A percentile compares a stretch with the other conserved stretches of the same genome.
phyloP scores from a whole-genome alignment of 2,113 vertebrate genomes.

The Paramormyrops kingsleyae region DNA sequence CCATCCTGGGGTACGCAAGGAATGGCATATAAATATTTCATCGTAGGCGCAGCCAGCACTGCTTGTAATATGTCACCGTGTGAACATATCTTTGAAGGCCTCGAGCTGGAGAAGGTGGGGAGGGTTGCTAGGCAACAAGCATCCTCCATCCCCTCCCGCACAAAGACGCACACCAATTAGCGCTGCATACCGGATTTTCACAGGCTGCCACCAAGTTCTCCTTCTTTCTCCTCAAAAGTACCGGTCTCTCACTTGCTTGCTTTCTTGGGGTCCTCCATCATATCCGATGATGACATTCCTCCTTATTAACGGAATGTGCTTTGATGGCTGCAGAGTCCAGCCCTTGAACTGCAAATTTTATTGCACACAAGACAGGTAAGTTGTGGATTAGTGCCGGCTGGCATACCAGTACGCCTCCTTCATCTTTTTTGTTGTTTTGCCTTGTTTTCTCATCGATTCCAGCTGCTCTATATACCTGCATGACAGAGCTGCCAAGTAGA shows the following conservation, averaged over 20 bases:
- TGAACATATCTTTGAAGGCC: conserved; percentile 6
- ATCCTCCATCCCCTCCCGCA: conserved; percentile 50
- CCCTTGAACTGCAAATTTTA: background rate
- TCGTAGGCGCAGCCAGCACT: conserved; percentile 4
- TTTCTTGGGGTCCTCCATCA: background rate
- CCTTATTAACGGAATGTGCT: background rate
- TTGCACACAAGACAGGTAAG: background rate
- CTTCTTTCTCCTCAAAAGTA: background rate
- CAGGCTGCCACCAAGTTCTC: background rate
- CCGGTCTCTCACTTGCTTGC: background rate
- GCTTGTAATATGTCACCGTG: conserved; percentile 20
- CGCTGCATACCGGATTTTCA: background rate
- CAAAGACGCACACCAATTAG: conserved; percentile 18
- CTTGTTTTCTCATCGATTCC: background rate
- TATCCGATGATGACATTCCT: background rate
- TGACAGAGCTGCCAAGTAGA: background rate
- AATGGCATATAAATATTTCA: conserved; percentile 18
- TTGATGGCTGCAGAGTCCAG: background rate
- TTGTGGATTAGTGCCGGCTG: background rate
- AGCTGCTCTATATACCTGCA: background rate
- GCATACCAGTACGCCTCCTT: background rate
- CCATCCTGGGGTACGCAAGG: background rate
- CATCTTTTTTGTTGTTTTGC: background rate
- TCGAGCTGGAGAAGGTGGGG: conserved; percentile 36
- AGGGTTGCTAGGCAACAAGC: conserved; percentile 65